A percentile compares a stretch with the other conserved stretches of the same genome.
These are phyloP conservation scores for Uloborus diversus DNA, from an alignment of 1,140 invertebrate species.

Conservation along the genomic window DNA sequence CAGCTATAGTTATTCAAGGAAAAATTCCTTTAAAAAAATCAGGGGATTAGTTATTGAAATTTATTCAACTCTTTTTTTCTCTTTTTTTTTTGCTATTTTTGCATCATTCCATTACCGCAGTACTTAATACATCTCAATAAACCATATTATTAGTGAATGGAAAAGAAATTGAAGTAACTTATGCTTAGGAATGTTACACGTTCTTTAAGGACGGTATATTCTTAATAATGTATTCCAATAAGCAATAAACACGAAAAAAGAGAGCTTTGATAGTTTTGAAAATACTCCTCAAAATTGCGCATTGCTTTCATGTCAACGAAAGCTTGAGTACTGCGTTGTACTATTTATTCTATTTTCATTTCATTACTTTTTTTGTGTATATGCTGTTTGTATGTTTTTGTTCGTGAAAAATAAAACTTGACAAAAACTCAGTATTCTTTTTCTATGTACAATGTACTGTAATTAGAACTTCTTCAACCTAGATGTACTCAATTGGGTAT, in stretches of 20 bases:
- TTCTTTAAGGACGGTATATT: background rate
- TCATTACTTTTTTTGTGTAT: conserved; percentile 52
- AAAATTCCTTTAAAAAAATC: no score
- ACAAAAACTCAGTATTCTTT: no score
- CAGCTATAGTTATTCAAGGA: no score
- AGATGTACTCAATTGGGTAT: no score
- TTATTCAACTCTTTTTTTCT: background rate
- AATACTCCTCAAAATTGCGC: background rate
- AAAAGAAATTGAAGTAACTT: background rate
- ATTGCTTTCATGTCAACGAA: conserved; percentile 6
- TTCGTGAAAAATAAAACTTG: conserved; percentile 51
- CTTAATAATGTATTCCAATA: no score
- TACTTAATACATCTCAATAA: no score
- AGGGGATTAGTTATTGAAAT: no score
- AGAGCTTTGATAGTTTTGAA: conserved; percentile 11
- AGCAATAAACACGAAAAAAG: no score
- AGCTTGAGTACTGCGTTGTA: conserved; percentile 46
- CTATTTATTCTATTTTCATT: conserved; percentile 56
- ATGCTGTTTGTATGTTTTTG: conserved; percentile 52
- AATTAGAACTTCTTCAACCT: no score
- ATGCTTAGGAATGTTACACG: background rate
- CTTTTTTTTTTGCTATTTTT: background rate
- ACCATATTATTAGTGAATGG: no score
- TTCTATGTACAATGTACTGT: no score
- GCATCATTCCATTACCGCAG: conserved; percentile 43